These are phyloP conservation scores for Octonoba sinensis DNA, from an alignment of 2,888 invertebrate species.

Conservation along the genomic window DNA sequence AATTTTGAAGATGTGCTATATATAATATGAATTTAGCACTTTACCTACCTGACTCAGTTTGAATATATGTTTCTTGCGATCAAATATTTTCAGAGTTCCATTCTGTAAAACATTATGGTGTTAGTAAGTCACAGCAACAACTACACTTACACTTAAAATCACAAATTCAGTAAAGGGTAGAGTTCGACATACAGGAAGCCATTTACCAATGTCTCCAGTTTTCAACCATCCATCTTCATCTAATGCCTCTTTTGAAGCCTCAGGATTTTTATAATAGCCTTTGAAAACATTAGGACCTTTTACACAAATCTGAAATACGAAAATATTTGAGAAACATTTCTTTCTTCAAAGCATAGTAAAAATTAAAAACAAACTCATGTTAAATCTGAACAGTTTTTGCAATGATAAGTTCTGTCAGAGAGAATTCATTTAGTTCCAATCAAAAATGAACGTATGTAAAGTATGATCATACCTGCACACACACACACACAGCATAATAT, in stretches of 20 bases:
- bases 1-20: background rate
- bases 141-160: background rate
- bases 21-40: background rate
- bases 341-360: too few relatives aligned
- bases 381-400: too few relatives aligned
- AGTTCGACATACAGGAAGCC: conserved; percentile 83
- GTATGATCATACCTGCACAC: too few relatives aligned
- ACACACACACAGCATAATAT: too few relatives aligned
- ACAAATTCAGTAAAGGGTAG: background rate
- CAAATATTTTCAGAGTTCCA: conserved; percentile 43
- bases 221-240: conserved; percentile 96
- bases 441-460: too few relatives aligned
- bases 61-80: conserved; percentile 58
- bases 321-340: too few relatives aligned
- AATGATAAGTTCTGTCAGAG: background rate
- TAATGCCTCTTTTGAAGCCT: conserved; percentile 89
- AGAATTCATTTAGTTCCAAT: too few relatives aligned
- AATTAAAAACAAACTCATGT: too few relatives aligned
- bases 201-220: conserved; percentile 96
- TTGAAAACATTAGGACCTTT: conserved; percentile 90
- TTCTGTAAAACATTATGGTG: conserved; percentile 31
- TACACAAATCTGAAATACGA: conserved; percentile 70
- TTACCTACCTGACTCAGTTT: conserved; percentile 44
- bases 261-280: conserved; percentile 85
- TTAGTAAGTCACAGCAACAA: background rate